These are phyloP conservation scores for Phrynocephalus versicolor DNA, from an alignment of 2,113 vertebrate species.

Conservation along the genomic window DNA sequence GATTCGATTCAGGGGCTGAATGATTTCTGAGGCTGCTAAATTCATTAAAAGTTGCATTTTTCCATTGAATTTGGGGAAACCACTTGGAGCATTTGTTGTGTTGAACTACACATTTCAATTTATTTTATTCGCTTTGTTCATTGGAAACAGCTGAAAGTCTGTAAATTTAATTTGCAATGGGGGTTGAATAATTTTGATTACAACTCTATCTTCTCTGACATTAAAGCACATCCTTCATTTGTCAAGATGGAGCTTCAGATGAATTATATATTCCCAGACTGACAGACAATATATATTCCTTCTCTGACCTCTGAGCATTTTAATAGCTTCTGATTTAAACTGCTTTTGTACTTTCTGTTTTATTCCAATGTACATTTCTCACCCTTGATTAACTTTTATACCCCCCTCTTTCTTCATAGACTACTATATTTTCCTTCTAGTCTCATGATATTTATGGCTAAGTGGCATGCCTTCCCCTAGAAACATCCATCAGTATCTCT, in stretches of 20 bases:
- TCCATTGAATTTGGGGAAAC: no score
- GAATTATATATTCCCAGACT: neutral
- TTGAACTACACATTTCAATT: no score
- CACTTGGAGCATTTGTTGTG: no score
- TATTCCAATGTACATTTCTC: constrained; percentile 11
- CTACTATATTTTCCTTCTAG: neutral
- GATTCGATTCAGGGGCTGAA: no score
- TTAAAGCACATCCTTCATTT: neutral
- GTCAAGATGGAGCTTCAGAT: neutral
- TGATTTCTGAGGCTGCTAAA: no score
- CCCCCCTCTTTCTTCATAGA: constrained; percentile 1
- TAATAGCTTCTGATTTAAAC: neutral
- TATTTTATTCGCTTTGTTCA: no score
- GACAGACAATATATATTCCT: neutral
- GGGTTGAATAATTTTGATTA: no score
- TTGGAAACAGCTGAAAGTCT: no score
- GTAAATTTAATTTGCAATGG: no score
- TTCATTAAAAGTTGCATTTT: no score
- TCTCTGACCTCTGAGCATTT: neutral
- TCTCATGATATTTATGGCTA: neutral
- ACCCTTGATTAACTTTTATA: constrained; percentile 1
- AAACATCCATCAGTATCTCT: constrained; percentile 19
- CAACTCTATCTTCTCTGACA: neutral
- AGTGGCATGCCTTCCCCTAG: neutral
- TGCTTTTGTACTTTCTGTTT: neutral